A percentile compares a stretch with the other conserved stretches of the same genome.
Conservation (phyloP, 1,140 invertebrate genomes). For the Pseudomyrmex sp. region DNA sequence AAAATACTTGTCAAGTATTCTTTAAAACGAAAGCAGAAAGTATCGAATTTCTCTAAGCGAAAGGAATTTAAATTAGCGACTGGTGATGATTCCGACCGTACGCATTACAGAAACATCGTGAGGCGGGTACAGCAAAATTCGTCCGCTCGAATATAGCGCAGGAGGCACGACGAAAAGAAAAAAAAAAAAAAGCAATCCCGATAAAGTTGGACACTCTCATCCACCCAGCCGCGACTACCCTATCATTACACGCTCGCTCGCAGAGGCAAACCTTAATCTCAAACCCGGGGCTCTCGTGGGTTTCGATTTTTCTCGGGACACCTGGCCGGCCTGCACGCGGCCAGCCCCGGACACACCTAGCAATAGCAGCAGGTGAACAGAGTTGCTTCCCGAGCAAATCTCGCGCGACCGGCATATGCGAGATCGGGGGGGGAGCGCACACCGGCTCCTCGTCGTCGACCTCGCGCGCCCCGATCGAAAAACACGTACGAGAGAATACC, state of each 20-base stretch:
- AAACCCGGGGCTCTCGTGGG: constrained; percentile 22
- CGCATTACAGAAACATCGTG: neutral
- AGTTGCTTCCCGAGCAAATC: constrained; percentile 56
- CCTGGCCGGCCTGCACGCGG: constrained; percentile 75
- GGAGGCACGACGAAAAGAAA: neutral
- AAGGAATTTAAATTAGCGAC: constrained; percentile 19
- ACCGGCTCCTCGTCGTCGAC: constrained; percentile 49
- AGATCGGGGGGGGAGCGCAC: neutral
- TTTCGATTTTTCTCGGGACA: constrained; percentile 73
- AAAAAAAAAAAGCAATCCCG: neutral
- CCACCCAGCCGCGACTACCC: constrained; percentile 53
- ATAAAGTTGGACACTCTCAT: constrained; percentile 55
- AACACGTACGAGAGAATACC: constrained; percentile 18
- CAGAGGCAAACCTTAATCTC: constrained; percentile 69
- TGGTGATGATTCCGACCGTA: constrained; percentile 12
- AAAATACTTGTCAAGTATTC: neutral
- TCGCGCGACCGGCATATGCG: neutral
- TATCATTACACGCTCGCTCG: constrained; percentile 70
- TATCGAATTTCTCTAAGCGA: neutral
- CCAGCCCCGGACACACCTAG: constrained; percentile 26
- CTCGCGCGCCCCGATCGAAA: constrained; percentile 17
- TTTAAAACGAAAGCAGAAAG: neutral
- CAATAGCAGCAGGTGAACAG: constrained; percentile 70
- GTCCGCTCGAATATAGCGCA: constrained; percentile 7
- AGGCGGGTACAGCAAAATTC: constrained; percentile 10